phyloP scores from a whole-genome alignment of 2,797 vertebrate species.

The Poecilia picta region DNA sequence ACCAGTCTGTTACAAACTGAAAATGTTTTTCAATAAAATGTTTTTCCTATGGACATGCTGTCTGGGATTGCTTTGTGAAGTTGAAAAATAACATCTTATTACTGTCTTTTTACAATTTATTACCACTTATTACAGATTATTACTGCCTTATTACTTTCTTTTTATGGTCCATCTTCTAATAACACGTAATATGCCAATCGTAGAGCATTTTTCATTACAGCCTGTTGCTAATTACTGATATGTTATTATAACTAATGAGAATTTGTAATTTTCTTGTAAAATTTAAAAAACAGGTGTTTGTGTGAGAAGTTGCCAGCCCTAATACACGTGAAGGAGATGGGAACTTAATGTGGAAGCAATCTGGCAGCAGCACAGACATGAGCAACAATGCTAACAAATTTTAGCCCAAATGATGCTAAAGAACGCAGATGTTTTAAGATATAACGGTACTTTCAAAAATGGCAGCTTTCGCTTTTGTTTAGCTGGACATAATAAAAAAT shows the following conservation, averaged over 20 bases:
- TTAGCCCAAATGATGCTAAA: neutral
- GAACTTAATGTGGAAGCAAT: neutral
- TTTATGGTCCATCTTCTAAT: neutral
- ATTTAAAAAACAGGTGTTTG: neutral
- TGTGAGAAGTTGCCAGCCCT: neutral
- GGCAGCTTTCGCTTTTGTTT: neutral
- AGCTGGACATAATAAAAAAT: neutral
- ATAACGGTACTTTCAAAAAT: neutral
- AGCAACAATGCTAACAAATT: neutral
- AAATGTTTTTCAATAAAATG: conserved; percentile 99
- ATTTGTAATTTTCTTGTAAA: neutral
- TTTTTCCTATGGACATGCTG: conserved; percentile 98
- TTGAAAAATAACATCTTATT: neutral
- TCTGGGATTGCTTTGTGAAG: conserved; percentile 32
- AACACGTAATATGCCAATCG: neutral
- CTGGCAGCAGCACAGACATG: neutral
- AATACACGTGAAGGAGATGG: neutral
- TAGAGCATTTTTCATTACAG: neutral
- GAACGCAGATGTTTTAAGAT: neutral
- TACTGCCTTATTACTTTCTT: neutral
- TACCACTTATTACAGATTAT: neutral
- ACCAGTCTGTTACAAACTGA: conserved; percentile 98
- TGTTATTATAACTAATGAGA: too few relatives aligned
- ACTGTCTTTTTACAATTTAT: neutral
- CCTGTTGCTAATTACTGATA: neutral